Percentiles rank a stretch among this genome's conserved stretches.
Evolutionary conservation across 2,888 invertebrate species (phyloP).

Genomic region (Drosophila falleni): DNA sequence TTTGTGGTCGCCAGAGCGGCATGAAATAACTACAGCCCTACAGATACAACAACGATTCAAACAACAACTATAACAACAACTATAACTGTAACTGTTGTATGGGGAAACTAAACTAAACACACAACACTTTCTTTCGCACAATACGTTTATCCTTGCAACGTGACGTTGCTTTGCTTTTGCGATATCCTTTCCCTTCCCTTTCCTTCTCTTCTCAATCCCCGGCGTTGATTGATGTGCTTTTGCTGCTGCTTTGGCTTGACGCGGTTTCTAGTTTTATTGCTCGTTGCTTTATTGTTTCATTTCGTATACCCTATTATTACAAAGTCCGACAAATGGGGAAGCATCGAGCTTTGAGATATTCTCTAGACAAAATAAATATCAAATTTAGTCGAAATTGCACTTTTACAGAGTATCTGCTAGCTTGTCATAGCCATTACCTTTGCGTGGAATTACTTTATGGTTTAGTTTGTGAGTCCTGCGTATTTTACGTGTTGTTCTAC

Average conservation of each 20-base stretch:
- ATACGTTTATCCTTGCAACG: conserved; percentile 71
- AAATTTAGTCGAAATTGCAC: background rate
- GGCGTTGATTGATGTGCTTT: conserved; percentile 78
- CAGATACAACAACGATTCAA: conserved; percentile 11
- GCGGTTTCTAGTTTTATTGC: conserved; percentile 79
- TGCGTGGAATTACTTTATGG: background rate
- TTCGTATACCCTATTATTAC: conserved; percentile 26
- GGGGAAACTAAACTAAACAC: conserved; percentile 39
- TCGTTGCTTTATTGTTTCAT: conserved; percentile 63
- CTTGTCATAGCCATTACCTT: background rate
- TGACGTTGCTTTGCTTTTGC: conserved; percentile 35
- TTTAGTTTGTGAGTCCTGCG: conserved; percentile 23
- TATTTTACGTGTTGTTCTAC: conserved; percentile 24
- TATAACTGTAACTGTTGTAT: conserved; percentile 23
- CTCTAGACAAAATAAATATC: background rate
- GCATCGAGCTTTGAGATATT: background rate
- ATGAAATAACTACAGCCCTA: conserved; percentile 61
- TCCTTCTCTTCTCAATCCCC: conserved; percentile 30
- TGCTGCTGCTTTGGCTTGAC: conserved; percentile 57
- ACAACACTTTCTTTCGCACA: conserved; percentile 63
- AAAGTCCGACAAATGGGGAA: background rate
- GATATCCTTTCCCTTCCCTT: conserved; percentile 24
- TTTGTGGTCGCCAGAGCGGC: conserved; percentile 73
- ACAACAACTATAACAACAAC: conserved; percentile 34
- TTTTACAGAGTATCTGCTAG: background rate